Evolutionary conservation across 2,888 invertebrate genomes (phyloP).

Genomic region (Ephialtes manifestator): DNA sequence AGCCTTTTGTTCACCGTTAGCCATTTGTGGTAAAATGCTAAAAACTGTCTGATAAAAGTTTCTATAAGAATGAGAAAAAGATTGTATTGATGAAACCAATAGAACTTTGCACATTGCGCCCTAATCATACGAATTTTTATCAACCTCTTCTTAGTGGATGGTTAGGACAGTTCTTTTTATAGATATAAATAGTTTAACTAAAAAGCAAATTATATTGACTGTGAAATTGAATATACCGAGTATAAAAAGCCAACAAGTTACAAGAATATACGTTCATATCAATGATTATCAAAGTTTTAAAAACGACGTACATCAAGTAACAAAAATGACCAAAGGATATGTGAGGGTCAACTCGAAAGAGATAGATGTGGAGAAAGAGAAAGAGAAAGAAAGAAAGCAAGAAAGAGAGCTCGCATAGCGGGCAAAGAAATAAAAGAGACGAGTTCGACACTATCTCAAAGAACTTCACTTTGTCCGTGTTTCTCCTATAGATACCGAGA

Average conservation of each 20-base stretch:
- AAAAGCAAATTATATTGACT: not conserved
- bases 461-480: conserved; percentile 17
- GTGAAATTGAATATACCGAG: not conserved
- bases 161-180: not conserved
- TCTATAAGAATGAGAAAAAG: too few species aligned
- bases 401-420: not conserved
- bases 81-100: too few species aligned
- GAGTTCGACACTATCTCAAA: conserved; percentile 23
- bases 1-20: too few species aligned
- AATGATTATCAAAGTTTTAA: not conserved
- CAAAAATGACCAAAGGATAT: not conserved
- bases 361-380: too few species aligned
- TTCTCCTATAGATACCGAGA: conserved; percentile 18
- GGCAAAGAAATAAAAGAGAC: conserved; percentile 12
- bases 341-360: not conserved
- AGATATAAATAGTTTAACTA: not conserved
- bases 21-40: too few species aligned
- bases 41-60: too few species aligned
- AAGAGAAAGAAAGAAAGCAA: too few species aligned
- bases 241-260: not conserved
- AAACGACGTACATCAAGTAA: not conserved
- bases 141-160: too few species aligned
- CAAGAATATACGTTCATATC: not conserved
- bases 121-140: too few species aligned
- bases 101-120: too few species aligned